phyloP scores from a whole-genome alignment of 2,113 vertebrate species.

The Alligator mississippiensis region DNA sequence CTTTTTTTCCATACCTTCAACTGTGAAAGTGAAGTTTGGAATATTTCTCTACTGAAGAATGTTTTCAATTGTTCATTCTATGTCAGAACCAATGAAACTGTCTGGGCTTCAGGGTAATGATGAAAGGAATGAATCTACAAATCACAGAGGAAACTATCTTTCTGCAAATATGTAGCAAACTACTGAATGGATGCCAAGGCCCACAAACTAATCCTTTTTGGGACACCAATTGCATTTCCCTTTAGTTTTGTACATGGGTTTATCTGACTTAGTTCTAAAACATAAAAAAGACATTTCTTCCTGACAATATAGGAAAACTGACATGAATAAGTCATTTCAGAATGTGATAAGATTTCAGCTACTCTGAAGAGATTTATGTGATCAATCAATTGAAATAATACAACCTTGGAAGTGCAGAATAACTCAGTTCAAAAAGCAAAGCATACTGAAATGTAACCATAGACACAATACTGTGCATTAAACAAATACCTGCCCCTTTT shows the following conservation, averaged over 20 bases:
- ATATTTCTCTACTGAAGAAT: constrained; percentile 68
- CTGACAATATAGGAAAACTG: constrained; percentile 36
- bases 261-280: constrained; percentile 46
- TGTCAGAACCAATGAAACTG: constrained; percentile 60
- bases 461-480: constrained; percentile 37
- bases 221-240: constrained; percentile 16
- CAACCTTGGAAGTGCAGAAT: constrained; percentile 28
- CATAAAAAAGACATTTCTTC: background rate
- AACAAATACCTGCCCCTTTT: constrained; percentile 43
- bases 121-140: constrained; percentile 58
- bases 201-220: constrained; percentile 30
- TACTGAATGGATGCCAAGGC: background rate
- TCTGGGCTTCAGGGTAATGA: constrained; percentile 57
- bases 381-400: constrained; percentile 48
- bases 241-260: constrained; percentile 33
- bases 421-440: constrained; percentile 20
- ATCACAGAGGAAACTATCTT: constrained; percentile 14
- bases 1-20: constrained; percentile 72
- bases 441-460: constrained; percentile 48
- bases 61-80: constrained; percentile 58
- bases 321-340: constrained; percentile 52
- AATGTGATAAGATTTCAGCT: constrained; percentile 34
- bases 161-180: background rate
- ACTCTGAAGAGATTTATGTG: constrained; percentile 31
- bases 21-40: constrained; percentile 70